Conservation (phyloP, 1,140 invertebrate species). For the Aphelenchoides avenae region DNA sequence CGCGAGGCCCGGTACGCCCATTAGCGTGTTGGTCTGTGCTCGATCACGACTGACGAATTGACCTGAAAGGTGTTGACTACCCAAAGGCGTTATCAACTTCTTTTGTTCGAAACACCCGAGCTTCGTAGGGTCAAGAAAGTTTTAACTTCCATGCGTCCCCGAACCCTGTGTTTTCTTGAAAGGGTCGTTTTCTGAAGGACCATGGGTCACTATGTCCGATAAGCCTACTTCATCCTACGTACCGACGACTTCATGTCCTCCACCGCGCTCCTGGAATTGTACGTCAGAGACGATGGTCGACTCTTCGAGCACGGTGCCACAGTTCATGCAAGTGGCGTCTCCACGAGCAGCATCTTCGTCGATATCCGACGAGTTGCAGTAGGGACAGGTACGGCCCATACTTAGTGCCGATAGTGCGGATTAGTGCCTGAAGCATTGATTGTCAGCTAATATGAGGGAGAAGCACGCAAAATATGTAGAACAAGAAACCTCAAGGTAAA, state of each 20-base stretch:
- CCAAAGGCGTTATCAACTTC: neutral
- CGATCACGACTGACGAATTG: constrained; percentile 53
- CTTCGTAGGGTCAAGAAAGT: too few species aligned
- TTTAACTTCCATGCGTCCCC: too few species aligned
- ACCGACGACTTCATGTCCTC: constrained; percentile 78
- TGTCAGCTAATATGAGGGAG: too few species aligned
- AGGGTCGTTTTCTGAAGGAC: too few species aligned
- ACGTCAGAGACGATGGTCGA: constrained; percentile 92
- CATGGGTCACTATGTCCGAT: too few species aligned
- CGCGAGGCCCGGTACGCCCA: constrained; percentile 40
- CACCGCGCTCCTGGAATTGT: constrained; percentile 87
- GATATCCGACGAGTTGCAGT: constrained; percentile 54
- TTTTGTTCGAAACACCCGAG: too few species aligned
- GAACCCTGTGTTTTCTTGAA: too few species aligned
- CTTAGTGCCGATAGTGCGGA: neutral
- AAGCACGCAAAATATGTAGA: too few species aligned
- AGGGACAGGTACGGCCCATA: constrained; percentile 51
- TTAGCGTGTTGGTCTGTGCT: constrained; percentile 38
- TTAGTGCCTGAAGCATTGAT: too few species aligned
- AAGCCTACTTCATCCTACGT: too few species aligned
- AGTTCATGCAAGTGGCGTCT: constrained; percentile 89
- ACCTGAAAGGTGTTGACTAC: constrained; percentile 34
- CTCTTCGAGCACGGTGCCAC: constrained; percentile 90
- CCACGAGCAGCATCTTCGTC: constrained; percentile 66
- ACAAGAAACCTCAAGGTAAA: too few species aligned